Evolutionary conservation across 2,797 vertebrate genomes (phyloP), one percentile per base, ranked within the genome.

Genomic region (Takifugu ocellatus): DNA sequence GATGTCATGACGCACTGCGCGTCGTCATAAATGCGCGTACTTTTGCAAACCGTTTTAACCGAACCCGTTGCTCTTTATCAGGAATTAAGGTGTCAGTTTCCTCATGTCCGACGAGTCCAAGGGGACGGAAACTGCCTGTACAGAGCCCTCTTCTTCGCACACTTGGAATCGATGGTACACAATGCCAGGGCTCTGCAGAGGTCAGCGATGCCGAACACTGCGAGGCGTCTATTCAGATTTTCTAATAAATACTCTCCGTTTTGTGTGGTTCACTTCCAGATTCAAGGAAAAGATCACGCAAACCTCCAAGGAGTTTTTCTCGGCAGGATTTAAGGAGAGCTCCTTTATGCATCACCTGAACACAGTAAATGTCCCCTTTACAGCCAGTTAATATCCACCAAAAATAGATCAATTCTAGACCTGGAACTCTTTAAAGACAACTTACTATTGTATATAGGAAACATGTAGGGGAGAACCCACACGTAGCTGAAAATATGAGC

Each of bases 51-150:
- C 31, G 16, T 25, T n/a, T 24, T 25, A 74, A 68, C 33, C 9
- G 10, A 12, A 27, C 10, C 5, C 39, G 0, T 64, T 74, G 54
- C 72, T 44, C n/a, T 76, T 72, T 63, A n/a, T 63, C 17, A 95
- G 94, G 92, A 93, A 48, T 75, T 94, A 51, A 87, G 82, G 80
- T 70, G 79, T 49, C 86, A 87, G 65, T 95, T 94, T 75, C 79
- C 75, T 2, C 88, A 78, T 0, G 88, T 94, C 64, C 91, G 93
- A 33, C 91, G 89, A 77, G 91, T 93, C 24, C 79, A 85, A 25
- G 93, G 93, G 2, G 94, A 95, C 52, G 94, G 94, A 1, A 95
- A 94, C 76, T 95, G 94, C 68, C 94, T 95, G 86, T 95, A 94
- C 85, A 88, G 94, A 83, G 93, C 90, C 10, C 48, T 94, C 61